These are phyloP conservation scores for Cottus gobio DNA, from an alignment of 2,113 vertebrate species.

Conservation along the genomic window DNA sequence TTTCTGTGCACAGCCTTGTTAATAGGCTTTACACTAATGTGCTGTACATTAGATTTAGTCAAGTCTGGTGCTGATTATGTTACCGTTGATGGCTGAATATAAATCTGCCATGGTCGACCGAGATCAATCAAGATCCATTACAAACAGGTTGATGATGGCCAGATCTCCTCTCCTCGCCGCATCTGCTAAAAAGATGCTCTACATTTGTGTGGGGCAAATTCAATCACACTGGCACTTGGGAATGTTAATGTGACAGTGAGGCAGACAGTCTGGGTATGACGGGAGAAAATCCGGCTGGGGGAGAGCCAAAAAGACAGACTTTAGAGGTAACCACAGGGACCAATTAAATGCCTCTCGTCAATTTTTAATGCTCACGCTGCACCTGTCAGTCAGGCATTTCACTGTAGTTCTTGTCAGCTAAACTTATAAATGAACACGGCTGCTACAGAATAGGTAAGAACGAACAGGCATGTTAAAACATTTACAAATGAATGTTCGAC, in stretches of 20 bases:
- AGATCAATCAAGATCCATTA: conserved; percentile 67
- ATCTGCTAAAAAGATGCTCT: conserved; percentile 58
- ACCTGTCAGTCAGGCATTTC: conserved; percentile 62
- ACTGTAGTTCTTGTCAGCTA: conserved; percentile 41
- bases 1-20: conserved; percentile 22
- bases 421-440: conserved; percentile 26
- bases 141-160: conserved; percentile 56
- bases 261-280: conserved; percentile 57
- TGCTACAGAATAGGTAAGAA: background rate
- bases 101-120: conserved; percentile 57
- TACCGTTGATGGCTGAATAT: conserved; percentile 59
- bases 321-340: conserved; percentile 60
- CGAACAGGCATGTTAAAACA: conserved; percentile 25
- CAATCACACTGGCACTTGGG: conserved; percentile 53
- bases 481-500: conserved; percentile 15
- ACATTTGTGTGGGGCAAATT: conserved; percentile 51
- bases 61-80: conserved; percentile 45
- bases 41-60: conserved; percentile 59
- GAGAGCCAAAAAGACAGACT: conserved; percentile 50
- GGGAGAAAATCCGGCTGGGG: conserved; percentile 58
- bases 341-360: conserved; percentile 66
- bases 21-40: conserved; percentile 43
- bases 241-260: conserved; percentile 67
- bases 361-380: conserved; percentile 58
- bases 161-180: conserved; percentile 32